phyloP scores from a whole-genome alignment of 2,888 invertebrate genomes.

The Epinotia nisella region DNA sequence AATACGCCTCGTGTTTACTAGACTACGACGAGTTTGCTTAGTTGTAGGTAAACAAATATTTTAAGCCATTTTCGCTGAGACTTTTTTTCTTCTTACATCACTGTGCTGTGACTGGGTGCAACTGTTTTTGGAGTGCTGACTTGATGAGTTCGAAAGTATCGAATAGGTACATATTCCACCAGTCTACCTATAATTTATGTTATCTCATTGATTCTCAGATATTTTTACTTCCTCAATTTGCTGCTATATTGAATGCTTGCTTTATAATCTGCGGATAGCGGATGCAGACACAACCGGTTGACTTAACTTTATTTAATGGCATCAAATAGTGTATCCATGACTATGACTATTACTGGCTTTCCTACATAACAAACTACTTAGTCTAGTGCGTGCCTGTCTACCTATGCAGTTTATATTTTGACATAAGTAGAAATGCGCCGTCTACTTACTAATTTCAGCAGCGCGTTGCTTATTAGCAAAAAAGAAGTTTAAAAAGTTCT shows the following conservation, averaged over 20 bases:
- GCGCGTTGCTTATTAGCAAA: too few species aligned
- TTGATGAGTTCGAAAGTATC: neutral
- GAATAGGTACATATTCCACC: too few species aligned
- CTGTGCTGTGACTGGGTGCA: neutral
- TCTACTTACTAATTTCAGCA: too few species aligned
- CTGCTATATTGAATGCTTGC: neutral
- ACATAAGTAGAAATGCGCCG: too few species aligned
- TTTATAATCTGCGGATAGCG: neutral
- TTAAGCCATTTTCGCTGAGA: neutral
- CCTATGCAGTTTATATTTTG: too few species aligned
- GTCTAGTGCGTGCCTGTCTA: too few species aligned
- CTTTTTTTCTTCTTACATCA: slow-evolving; percentile 3
- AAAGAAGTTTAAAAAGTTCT: too few species aligned
- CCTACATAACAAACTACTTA: too few species aligned
- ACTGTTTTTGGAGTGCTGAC: neutral
- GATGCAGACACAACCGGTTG: neutral
- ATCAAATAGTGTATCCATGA: too few species aligned
- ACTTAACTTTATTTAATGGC: neutral
- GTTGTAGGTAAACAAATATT: slow-evolving; percentile 3
- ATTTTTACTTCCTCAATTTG: slow-evolving; percentile 7
- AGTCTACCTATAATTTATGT: neutral
- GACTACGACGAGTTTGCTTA: slow-evolving; percentile 40
- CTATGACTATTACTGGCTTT: too few species aligned
- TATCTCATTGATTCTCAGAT: neutral
- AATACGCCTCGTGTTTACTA: slow-evolving; percentile 52